phyloP scores from a whole-genome alignment of 2,113 vertebrate genomes.

The Cricetomys ansorgei region DNA sequence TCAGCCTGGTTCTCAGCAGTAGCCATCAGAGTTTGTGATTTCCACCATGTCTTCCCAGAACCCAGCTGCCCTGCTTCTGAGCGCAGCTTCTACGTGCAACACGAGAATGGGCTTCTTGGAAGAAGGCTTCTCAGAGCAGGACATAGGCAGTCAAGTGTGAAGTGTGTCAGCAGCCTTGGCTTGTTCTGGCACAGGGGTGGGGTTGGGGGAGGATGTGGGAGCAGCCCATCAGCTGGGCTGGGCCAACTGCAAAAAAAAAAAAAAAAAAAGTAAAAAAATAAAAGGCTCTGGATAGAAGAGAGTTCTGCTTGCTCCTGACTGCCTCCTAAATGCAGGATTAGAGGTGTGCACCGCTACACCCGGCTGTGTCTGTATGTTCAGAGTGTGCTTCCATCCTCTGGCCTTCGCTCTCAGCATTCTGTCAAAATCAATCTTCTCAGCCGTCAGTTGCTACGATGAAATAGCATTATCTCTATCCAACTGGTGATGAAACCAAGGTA shows the following conservation, averaged over 20 bases:
- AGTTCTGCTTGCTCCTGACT: background rate
- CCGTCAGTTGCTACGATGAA: background rate
- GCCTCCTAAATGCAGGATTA: background rate
- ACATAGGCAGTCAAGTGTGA: slow-evolving; percentile 50
- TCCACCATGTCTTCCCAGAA: slow-evolving; percentile 2
- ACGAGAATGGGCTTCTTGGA: slow-evolving; percentile 55
- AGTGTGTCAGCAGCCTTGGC: slow-evolving; percentile 17
- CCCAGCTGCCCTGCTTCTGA: slow-evolving; percentile 19
- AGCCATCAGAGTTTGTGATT: slow-evolving; percentile 27
- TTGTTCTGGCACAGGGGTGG: background rate
- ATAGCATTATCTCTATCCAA: background rate
- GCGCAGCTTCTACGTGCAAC: background rate
- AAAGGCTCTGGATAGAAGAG: background rate
- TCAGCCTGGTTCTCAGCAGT: background rate
- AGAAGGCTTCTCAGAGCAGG: slow-evolving; percentile 42
- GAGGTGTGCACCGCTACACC: background rate
- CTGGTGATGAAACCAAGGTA: background rate
- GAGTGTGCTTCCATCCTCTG: background rate
- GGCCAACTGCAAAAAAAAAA: background rate
- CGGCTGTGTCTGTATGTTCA: slow-evolving; percentile 5
- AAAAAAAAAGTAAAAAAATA: no score
- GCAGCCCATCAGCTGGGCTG: slow-evolving; percentile 31
- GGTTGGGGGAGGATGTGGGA: slow-evolving; percentile 10
- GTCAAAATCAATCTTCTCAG: slow-evolving; percentile 32
- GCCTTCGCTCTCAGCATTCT: background rate